Evolutionary conservation across 2,888 invertebrate genomes (phyloP), one percentile per base, ranked within the genome.

Genomic region (Drosophila pseudotakahashii): DNA sequence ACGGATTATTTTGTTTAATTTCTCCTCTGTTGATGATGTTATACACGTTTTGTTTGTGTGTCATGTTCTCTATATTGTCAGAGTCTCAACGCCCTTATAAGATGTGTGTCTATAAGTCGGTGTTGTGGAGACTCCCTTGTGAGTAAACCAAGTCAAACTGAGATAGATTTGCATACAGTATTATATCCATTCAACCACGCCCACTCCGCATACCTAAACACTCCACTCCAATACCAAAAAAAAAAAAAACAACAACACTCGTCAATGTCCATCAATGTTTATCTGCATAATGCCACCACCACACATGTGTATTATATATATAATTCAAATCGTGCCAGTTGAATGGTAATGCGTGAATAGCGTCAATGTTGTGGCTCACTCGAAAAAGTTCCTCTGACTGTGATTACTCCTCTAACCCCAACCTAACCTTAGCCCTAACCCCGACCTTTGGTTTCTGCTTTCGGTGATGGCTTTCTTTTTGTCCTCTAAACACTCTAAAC

Each of bases 51-150:
- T 80, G 71, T 76, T 84, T 81, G 78, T 78, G 78, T 88, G 71
- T 86, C 76, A 76, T 79, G 78, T 81, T 78, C 76, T 82, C 73
- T 66, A 88, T 88, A 80, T 77, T 80, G 75, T 81, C 85, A 79
- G 88, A 78, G 83, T 89, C 80, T 89, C 87, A 89, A 88, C 75
- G 79, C 87, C 78, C 89, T 84, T 89, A 87, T 84, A 78, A 50
- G 84, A 79, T 81, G 85, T 88, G 86, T 87, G 75, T 78, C 88
- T 78, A 76, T 88, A 83, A 90, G 89, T 89, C 88, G 91, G 90
- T 90, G 91, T 91, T 90, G 89, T 89, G 88, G 90, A 80, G 88
- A 89, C 85, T 90, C 88, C 86, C 80, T 91, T 91, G 91, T 91
- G 90, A 90, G 90, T 91, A 90, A 81, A 81, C 81, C 88, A 84